phyloP scores from a whole-genome alignment of 2,797 vertebrate species.

The Hydrolagus colliei region DNA sequence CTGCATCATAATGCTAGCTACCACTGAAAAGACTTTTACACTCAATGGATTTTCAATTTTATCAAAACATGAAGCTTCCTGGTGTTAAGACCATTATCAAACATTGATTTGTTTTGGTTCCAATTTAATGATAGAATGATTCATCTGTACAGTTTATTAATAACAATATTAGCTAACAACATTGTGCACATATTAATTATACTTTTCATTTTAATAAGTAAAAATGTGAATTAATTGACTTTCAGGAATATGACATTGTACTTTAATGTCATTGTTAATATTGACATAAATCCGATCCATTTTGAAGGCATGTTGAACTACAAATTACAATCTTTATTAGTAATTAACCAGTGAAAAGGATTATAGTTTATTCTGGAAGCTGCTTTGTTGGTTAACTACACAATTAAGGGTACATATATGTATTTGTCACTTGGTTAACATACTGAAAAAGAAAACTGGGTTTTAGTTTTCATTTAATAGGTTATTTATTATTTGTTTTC shows the following conservation, averaged over 20 bases:
- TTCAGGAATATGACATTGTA: background rate
- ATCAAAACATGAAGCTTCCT: background rate
- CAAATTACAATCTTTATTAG: too few species aligned
- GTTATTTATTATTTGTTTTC: constrained; percentile 35
- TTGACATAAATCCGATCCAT: too few species aligned
- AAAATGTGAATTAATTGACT: background rate
- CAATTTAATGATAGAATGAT: background rate
- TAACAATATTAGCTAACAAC: background rate
- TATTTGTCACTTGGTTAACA: too few species aligned
- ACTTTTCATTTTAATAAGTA: background rate
- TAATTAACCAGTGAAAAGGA: too few species aligned
- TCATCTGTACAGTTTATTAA: background rate
- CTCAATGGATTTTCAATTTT: background rate
- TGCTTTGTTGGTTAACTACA: too few species aligned
- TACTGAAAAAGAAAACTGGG: too few species aligned
- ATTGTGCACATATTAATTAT: background rate
- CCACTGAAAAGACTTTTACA: background rate
- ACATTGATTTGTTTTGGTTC: background rate
- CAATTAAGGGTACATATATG: too few species aligned
- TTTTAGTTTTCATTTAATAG: constrained; percentile 35
- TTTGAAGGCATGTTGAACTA: too few species aligned
- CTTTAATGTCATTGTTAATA: too few species aligned
- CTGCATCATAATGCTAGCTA: background rate
- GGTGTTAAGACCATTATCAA: background rate
- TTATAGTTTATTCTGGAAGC: too few species aligned